A percentile compares a stretch with the other conserved stretches of the same genome.
Evolutionary conservation across 1,140 invertebrate genomes (phyloP).

Genomic region (Cyclargus thomasi): DNA sequence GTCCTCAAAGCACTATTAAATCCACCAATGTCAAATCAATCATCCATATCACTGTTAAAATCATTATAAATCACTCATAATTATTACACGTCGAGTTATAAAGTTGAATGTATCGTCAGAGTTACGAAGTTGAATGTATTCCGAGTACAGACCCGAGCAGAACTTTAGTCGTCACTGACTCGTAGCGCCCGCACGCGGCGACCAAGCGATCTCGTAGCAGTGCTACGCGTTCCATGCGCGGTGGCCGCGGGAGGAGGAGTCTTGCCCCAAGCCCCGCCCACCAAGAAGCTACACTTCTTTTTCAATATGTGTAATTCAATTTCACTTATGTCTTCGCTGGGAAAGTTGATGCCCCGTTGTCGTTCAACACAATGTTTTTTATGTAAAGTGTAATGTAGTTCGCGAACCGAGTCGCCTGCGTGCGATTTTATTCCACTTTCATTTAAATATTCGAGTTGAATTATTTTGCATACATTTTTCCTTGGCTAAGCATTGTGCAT

Average conservation of each 20-base stretch:
- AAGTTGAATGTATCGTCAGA: conserved; percentile 48
- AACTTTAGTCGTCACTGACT: conserved; percentile 44
- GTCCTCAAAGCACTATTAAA: conserved; percentile 35
- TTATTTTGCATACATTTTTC: conserved; percentile 61
- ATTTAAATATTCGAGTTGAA: conserved; percentile 6
- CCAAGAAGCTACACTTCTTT: conserved; percentile 74
- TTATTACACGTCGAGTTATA: conserved; percentile 19
- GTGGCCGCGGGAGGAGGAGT: conserved; percentile 60
- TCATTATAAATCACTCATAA: conserved; percentile 36
- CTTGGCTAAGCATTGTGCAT: conserved; percentile 21
- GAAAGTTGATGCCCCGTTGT: conserved; percentile 73
- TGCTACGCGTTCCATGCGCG: conserved; percentile 56
- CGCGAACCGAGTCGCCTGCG: conserved; percentile 61
- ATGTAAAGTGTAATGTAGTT: conserved; percentile 74
- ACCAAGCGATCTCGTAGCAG: conserved; percentile 41
- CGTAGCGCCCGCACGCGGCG: conserved; percentile 35
- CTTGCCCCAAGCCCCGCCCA: conserved; percentile 65
- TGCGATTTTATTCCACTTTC: conserved; percentile 50
- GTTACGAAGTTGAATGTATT: conserved; percentile 44
- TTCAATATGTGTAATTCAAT: conserved; percentile 76
- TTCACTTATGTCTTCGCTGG: conserved; percentile 75
- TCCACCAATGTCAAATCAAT: conserved; percentile 22
- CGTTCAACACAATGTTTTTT: conserved; percentile 74
- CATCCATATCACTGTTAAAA: conserved; percentile 32
- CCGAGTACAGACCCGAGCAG: conserved; percentile 42